Percentiles rank a stretch among this genome's conserved stretches.
Evolutionary conservation across 2,797 vertebrate species (phyloP).

Genomic region (Simalia tracyae): DNA sequence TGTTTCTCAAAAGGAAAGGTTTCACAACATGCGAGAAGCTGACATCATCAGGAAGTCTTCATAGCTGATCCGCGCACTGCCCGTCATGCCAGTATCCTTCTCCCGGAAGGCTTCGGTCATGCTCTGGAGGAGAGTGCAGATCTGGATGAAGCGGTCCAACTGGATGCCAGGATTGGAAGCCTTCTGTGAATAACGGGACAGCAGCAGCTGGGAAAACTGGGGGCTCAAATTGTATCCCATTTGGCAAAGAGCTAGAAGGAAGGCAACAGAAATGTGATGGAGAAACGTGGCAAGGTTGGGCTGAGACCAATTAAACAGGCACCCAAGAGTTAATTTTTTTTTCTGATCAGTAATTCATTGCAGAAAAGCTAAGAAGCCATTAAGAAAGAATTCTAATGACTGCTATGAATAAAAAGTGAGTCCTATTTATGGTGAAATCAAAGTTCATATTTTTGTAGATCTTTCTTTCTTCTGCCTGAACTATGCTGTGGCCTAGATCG

Average conservation of each 20-base stretch:
- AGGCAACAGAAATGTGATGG: accelerated
- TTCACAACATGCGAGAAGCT: conserved; percentile 84
- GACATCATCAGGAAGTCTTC: conserved; percentile 91
- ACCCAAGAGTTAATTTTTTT: neutral
- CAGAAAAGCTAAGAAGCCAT: neutral
- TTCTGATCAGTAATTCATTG: neutral
- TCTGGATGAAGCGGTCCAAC: conserved; percentile 93
- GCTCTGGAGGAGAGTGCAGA: conserved; percentile 93
- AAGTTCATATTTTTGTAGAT: neutral
- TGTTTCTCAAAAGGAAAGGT: accelerated
- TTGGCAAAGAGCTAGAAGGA: conserved; percentile 84
- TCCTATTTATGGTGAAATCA: neutral
- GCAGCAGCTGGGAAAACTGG: conserved; percentile 87
- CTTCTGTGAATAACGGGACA: conserved; percentile 72
- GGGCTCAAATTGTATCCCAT: conserved; percentile 96
- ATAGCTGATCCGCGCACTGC: conserved; percentile 84
- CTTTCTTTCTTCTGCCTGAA: neutral
- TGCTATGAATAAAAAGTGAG: neutral
- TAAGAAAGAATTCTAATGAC: neutral
- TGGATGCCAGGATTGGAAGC: conserved; percentile 78
- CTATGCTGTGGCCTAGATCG: neutral
- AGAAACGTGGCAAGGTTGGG: accelerated
- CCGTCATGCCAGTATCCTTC: conserved; percentile 83
- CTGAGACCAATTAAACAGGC: neutral
- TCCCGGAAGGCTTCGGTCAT: conserved; percentile 89